Conservation (phyloP, 2,113 vertebrate genomes). For the Agelaius tricolor region DNA sequence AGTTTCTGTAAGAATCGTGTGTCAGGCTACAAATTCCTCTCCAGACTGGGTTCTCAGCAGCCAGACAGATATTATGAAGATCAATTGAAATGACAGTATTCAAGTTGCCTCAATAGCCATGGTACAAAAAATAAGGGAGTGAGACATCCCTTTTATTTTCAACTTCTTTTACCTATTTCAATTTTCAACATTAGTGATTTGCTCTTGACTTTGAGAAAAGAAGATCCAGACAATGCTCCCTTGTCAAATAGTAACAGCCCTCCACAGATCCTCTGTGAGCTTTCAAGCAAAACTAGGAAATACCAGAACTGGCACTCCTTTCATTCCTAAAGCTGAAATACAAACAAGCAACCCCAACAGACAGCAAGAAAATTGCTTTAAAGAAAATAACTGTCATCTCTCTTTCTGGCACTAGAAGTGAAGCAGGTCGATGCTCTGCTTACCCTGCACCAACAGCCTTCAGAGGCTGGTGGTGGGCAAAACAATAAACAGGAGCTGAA, state of each 20-base stretch:
- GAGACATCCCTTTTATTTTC: not conserved
- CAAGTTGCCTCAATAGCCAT: not conserved
- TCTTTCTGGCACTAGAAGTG: not conserved
- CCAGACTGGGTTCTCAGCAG: not conserved
- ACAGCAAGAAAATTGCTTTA: conserved; percentile 9
- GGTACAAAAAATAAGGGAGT: not conserved
- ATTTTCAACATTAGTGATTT: not conserved
- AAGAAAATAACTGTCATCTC: conserved; percentile 14
- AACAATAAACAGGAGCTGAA: conserved; percentile 46
- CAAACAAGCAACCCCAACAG: not conserved
- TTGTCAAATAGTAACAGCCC: not conserved
- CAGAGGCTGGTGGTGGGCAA: not conserved
- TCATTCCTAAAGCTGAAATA: conserved; percentile 9
- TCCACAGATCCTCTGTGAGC: not conserved
- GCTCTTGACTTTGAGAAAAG: not conserved
- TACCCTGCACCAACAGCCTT: not conserved
- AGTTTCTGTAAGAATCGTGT: not conserved
- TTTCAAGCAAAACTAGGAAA: not conserved
- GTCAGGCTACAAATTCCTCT: not conserved
- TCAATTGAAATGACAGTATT: not conserved
- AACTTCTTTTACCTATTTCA: not conserved
- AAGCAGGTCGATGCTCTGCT: not conserved
- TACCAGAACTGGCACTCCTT: not conserved
- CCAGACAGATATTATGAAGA: not conserved
- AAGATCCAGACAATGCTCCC: not conserved